Evolutionary conservation across 2,888 invertebrate genomes (phyloP).

Genomic region (Palloptera scutellata): DNA sequence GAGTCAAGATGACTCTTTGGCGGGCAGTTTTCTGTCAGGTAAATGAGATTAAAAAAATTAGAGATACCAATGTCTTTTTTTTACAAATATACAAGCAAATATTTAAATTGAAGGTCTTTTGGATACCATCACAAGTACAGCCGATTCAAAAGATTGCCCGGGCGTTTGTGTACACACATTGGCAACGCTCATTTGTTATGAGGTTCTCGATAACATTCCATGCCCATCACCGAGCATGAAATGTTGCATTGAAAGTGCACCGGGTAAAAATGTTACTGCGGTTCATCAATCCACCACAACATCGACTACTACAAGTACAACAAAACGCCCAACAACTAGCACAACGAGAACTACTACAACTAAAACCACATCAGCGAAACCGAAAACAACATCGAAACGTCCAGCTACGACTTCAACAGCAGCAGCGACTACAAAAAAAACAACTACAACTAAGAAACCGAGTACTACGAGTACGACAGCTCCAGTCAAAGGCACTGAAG

Average conservation of each 20-base stretch:
- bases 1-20: slow-evolving; percentile 77
- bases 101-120: slow-evolving; percentile 71
- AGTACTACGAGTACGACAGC: slow-evolving; percentile 41
- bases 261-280: slow-evolving; percentile 65
- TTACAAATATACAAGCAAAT: background rate
- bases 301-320: slow-evolving; percentile 36
- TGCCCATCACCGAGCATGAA: slow-evolving; percentile 84
- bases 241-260: slow-evolving; percentile 81
- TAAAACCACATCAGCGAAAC: slow-evolving; percentile 48
- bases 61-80: background rate
- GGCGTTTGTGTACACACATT: slow-evolving; percentile 88
- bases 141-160: slow-evolving; percentile 85
- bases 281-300: slow-evolving; percentile 39
- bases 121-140: slow-evolving; percentile 85
- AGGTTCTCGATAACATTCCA: slow-evolving; percentile 82
- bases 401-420: slow-evolving; percentile 53
- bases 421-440: slow-evolving; percentile 47
- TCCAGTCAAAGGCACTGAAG: slow-evolving; percentile 47
- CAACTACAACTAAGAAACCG: slow-evolving; percentile 53
- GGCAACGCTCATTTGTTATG: slow-evolving; percentile 85
- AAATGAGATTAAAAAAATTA: slow-evolving; percentile 47
- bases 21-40: slow-evolving; percentile 85
- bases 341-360: slow-evolving; percentile 55
- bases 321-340: slow-evolving; percentile 46
- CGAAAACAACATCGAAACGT: slow-evolving; percentile 50